Percentiles rank a stretch among this genome's conserved stretches.
These are phyloP conservation scores for Paratilapia polleni DNA, from an alignment of 2,113 vertebrate species.

Conservation along the genomic window DNA sequence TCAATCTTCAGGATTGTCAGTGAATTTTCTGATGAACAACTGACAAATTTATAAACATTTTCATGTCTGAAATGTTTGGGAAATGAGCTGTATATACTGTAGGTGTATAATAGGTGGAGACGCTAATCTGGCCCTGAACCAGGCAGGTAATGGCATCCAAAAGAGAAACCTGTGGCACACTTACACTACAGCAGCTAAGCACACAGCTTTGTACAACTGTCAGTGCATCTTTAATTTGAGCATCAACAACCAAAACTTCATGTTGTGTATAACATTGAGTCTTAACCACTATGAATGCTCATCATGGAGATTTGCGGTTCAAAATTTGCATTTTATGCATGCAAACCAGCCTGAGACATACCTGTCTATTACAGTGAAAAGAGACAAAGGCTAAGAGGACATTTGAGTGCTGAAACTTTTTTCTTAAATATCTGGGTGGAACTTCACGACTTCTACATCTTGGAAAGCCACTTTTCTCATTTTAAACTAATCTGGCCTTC, in stretches of 20 bases:
- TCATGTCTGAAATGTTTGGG: no score
- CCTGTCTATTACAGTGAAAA: not conserved
- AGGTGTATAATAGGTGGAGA: no score
- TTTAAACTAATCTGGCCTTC: accelerated
- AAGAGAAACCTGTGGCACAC: not conserved
- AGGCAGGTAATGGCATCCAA: no score
- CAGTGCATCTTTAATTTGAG: no score
- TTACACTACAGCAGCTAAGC: accelerated
- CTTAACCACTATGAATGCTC: not conserved
- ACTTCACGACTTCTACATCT: not conserved
- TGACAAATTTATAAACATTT: no score
- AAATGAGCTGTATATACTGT: no score
- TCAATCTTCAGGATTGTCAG: no score
- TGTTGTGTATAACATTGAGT: not conserved
- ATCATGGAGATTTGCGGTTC: not conserved
- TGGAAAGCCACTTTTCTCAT: not conserved
- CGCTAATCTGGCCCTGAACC: no score
- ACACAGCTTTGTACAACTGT: no score
- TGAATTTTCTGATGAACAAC: no score
- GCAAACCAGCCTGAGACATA: not conserved
- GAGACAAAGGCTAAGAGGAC: not conserved
- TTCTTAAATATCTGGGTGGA: no score
- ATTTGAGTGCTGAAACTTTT: not conserved
- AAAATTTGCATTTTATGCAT: not conserved
- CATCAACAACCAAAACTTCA: no score